Percentiles rank a stretch among this genome's conserved stretches.
phyloP scores from a whole-genome alignment of 2,888 invertebrate species.

The Kryphioiulus occultus region DNA sequence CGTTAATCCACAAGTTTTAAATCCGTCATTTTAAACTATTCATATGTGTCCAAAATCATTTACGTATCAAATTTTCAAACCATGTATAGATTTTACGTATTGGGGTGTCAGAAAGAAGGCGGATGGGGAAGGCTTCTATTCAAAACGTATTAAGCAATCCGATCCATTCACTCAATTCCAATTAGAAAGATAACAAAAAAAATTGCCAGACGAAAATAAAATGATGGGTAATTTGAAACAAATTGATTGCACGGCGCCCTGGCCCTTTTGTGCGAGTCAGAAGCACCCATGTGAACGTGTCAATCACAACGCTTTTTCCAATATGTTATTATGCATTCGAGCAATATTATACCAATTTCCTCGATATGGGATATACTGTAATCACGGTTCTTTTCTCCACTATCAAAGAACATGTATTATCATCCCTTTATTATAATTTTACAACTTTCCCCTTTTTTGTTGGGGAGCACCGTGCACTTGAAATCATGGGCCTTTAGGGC shows the following conservation, averaged over 20 bases:
- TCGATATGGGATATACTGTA: conserved; percentile 7
- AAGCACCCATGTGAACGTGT: conserved; percentile 13
- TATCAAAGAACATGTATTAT: neutral
- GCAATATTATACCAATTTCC: conserved; percentile 23
- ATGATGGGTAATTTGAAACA: conserved; percentile 42
- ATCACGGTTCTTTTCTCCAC: conserved; percentile 1
- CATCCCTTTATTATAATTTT: conserved; percentile 14
- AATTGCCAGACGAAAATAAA: conserved; percentile 28
- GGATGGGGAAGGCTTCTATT: neutral
- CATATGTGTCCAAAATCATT: neutral
- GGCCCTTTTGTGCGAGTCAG: conserved; percentile 5
- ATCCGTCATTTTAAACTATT: neutral
- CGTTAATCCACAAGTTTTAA: neutral
- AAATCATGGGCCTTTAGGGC: neutral
- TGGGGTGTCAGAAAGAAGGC: neutral
- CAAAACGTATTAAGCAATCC: conserved; percentile 7
- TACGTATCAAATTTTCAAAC: neutral
- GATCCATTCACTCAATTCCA: conserved; percentile 23
- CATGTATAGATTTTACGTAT: neutral
- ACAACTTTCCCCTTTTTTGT: conserved; percentile 4
- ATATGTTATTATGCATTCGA: conserved; percentile 23
- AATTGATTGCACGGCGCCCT: conserved; percentile 31
- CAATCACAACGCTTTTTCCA: conserved; percentile 23
- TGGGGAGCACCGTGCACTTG: neutral
- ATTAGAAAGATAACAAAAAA: conserved; percentile 40